A percentile compares a stretch with the other conserved stretches of the same genome.
These are phyloP conservation scores for Poecilus cupreus DNA, from an alignment of 2,888 invertebrate genomes.

Conservation along the genomic window DNA sequence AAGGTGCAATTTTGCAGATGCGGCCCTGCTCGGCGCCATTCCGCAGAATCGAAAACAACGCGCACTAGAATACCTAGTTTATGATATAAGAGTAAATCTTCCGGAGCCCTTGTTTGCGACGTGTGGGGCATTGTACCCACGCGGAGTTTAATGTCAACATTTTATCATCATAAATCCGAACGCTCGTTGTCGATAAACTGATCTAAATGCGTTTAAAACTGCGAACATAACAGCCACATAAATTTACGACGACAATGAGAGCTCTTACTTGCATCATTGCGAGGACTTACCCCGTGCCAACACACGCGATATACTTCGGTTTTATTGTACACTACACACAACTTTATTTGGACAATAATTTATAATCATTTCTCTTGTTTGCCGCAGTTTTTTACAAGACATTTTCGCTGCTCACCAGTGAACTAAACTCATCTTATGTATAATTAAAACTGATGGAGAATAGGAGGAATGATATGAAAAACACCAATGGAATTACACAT, in stretches of 20 bases:
- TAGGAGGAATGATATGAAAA: too few relatives aligned
- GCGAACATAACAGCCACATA: constrained; percentile 44
- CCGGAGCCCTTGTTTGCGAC: constrained; percentile 28
- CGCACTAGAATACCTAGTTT: constrained; percentile 22
- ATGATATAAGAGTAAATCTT: constrained; percentile 45
- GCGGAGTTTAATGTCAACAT: constrained; percentile 30
- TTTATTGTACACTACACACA: constrained; percentile 34
- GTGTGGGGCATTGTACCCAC: background rate
- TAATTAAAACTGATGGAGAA: background rate
- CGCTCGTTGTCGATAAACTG: constrained; percentile 49
- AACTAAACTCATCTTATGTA: background rate
- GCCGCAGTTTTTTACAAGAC: background rate
- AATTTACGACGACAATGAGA: constrained; percentile 45
- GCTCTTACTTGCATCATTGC: constrained; percentile 44
- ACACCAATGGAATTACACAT: too few relatives aligned
- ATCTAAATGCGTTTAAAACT: constrained; percentile 54
- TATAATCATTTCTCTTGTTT: constrained; percentile 5
- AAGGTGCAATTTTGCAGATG: too few relatives aligned
- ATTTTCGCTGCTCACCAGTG: background rate
- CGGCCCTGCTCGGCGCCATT: too few relatives aligned
- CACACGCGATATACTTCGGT: constrained; percentile 1
- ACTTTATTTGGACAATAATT: background rate
- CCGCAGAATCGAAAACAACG: constrained; percentile 10
- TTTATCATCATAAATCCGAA: constrained; percentile 46
- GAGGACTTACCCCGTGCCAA: constrained; percentile 3